Evolutionary conservation across 2,888 invertebrate species (phyloP), one percentile per base, ranked within the genome.

Genomic region (Sesamia inferens): DNA sequence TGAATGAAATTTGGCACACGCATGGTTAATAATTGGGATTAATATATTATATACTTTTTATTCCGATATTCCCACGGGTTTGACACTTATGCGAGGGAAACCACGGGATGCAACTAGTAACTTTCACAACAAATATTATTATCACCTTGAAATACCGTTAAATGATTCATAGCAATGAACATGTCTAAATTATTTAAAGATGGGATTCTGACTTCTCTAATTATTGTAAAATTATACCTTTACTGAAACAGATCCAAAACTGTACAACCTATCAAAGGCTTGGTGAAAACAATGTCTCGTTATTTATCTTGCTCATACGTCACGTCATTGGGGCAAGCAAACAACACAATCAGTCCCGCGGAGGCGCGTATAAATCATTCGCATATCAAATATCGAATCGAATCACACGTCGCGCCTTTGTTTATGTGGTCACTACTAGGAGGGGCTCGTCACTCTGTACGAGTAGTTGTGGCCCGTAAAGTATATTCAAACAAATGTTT

Each of bases 261-360:
- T 14, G 39, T 39, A 67, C 11, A 66, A 13, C 44, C 39, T 71
- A 72, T 76, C 67, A 80, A 72, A 73, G 67, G 68, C 61, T 68
- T 69, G 48, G 64, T 81, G 76, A 83, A 82, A 83, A 72, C 84
- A 84, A 84, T 68, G 24, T 73, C 59, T 84, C 59, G 69, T 72
- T 84, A 82, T 82, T 84, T 84, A 82, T 82, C 81, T 73, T 22
- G 57, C 59, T 59, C 39, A 86, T 86, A 81, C 76, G 85, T 86
- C 87, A 86, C 44, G 61, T 84, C 81, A 84, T 87, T 82, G 83
- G 79, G 66, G 61, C 84, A 79, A 71, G 79, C 84, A 83, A 87
- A 87, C 86, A 87, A 79, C 81, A 76, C 78, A 71, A 82, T 87
- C 80, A 77, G 81, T 81, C 82, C 71, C 76, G 68, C 64, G 42